phyloP scores from a whole-genome alignment of 1,140 invertebrate genomes.

The Lepidurus arcticus region DNA sequence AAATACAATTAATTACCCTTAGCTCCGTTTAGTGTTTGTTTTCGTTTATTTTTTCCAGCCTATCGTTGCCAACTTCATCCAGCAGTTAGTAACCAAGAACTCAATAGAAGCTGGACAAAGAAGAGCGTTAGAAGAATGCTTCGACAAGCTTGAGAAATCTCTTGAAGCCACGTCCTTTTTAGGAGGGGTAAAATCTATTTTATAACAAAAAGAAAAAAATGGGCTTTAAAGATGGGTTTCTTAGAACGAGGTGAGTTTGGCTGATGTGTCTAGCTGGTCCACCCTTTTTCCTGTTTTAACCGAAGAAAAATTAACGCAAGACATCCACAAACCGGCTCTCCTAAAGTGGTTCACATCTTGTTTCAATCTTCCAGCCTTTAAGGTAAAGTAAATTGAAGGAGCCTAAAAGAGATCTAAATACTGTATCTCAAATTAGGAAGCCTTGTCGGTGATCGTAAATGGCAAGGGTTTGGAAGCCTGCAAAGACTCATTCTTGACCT shows the following conservation, averaged over 20 bases:
- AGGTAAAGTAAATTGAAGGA: not conserved
- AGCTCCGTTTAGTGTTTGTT: constrained; percentile 30
- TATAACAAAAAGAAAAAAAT: not conserved
- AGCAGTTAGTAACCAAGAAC: not conserved
- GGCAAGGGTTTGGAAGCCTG: constrained; percentile 43
- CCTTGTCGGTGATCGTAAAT: constrained; percentile 32
- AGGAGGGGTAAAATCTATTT: constrained; percentile 25
- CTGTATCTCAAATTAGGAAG: not conserved
- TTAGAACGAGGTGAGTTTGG: constrained; percentile 39
- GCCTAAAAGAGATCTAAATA: no score
- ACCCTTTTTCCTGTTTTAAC: constrained; percentile 44
- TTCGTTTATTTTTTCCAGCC: not conserved
- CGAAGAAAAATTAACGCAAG: constrained; percentile 23
- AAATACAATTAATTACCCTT: constrained; percentile 42
- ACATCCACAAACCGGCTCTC: not conserved
- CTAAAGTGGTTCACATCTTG: not conserved
- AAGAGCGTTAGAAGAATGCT: not conserved
- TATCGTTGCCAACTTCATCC: not conserved
- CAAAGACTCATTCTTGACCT: constrained; percentile 43
- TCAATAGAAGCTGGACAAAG: not conserved
- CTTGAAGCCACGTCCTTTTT: not conserved
- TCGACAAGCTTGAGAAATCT: not conserved
- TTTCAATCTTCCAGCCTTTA: not conserved
- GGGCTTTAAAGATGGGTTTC: not conserved
- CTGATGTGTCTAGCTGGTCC: constrained; percentile 44